Evolutionary conservation across 1,140 invertebrate genomes (phyloP).

Genomic region (Antheraea pernyi): DNA sequence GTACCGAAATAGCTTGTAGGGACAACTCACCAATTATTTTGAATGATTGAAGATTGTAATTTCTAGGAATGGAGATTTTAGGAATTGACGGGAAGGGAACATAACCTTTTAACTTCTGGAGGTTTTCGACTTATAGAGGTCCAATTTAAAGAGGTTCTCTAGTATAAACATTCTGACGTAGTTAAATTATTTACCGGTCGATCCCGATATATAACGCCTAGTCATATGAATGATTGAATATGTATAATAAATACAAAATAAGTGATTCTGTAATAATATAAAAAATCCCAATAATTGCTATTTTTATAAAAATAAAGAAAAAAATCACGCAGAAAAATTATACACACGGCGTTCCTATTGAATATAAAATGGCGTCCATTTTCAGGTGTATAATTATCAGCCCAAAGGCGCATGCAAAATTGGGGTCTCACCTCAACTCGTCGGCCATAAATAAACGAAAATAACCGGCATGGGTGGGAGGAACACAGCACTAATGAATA

Average conservation of each 20-base stretch:
- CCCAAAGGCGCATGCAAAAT: conserved; percentile 72
- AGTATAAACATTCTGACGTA: too few relatives aligned
- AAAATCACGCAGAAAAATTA: not conserved
- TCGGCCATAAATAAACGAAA: conserved; percentile 76
- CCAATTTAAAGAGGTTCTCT: too few relatives aligned
- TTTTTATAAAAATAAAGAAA: not conserved
- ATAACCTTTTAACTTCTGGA: too few relatives aligned
- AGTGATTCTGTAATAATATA: not conserved
- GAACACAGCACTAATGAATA: conserved; percentile 76
- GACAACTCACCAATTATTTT: too few relatives aligned
- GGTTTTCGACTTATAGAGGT: too few relatives aligned
- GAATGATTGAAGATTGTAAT: too few relatives aligned
- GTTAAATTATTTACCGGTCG: too few relatives aligned
- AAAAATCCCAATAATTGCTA: not conserved
- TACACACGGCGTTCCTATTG: conserved; percentile 15
- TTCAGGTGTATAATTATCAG: conserved; percentile 75
- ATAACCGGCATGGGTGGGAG: conserved; percentile 67
- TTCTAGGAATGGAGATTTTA: too few relatives aligned
- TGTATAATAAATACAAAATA: not conserved
- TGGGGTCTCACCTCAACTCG: conserved; percentile 72
- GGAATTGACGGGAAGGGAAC: too few relatives aligned
- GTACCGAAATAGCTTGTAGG: too few relatives aligned
- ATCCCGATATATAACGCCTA: too few relatives aligned
- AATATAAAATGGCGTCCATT: conserved; percentile 62
- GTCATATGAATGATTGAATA: too few relatives aligned